Conservation (phyloP, 2,113 vertebrate genomes). For the Conger conger region DNA sequence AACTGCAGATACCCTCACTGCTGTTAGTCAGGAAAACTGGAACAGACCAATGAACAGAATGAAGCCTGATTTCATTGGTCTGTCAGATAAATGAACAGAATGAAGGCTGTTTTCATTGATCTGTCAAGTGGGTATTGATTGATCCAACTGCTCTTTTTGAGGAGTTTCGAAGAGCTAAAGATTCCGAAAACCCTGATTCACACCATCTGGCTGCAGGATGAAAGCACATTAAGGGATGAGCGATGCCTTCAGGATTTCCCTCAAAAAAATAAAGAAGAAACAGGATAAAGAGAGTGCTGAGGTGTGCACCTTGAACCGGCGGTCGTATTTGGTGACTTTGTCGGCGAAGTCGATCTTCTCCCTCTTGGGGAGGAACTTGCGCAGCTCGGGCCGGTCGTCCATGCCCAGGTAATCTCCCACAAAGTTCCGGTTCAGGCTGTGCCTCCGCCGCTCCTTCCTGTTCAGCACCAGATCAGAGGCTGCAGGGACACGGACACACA, state of each 20-base stretch:
- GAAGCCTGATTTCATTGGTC: too few relatives aligned
- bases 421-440: constrained; percentile 97
- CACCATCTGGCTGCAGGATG: neutral
- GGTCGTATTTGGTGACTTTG: constrained; percentile 89
- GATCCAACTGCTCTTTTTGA: neutral
- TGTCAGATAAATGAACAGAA: neutral
- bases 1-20: neutral
- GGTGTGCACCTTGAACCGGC: constrained; percentile 85
- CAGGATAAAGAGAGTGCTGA: neutral
- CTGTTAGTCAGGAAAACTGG: neutral
- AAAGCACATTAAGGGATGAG: neutral
- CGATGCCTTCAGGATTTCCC: neutral
- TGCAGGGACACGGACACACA: constrained; percentile 41
- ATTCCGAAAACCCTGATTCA: neutral
- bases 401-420: constrained; percentile 95
- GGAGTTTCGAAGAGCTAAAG: too few relatives aligned
- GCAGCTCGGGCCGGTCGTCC: constrained; percentile 90
- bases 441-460: constrained; percentile 89
- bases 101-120: neutral
- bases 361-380: constrained; percentile 89
- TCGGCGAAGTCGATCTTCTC: constrained; percentile 97
- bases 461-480: constrained; percentile 94
- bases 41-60: neutral
- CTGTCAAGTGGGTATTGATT: neutral
- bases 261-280: neutral